Conservation (phyloP, 2,888 invertebrate species). For the Epistrophella euchroma region DNA sequence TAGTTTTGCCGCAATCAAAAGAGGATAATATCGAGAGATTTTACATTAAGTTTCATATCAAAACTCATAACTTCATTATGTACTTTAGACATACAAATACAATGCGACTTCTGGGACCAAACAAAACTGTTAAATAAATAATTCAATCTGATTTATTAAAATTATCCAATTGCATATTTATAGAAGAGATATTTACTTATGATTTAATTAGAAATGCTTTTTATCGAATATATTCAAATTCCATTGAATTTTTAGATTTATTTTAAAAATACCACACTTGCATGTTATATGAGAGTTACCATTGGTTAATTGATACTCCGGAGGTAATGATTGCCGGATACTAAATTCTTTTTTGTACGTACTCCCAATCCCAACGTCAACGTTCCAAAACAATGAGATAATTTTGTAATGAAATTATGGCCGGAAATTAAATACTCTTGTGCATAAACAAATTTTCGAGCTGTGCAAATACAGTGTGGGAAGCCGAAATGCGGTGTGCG, state of each 20-base stretch:
- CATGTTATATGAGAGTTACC: conserved; percentile 23
- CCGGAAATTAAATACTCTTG: conserved; percentile 61
- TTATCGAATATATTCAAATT: conserved; percentile 28
- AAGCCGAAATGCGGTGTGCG: conserved; percentile 37
- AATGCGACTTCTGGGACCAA: not conserved
- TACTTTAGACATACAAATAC: too few relatives aligned
- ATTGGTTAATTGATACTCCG: conserved; percentile 42
- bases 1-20: too few relatives aligned
- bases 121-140: conserved; percentile 3
- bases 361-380: not conserved
- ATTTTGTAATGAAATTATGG: conserved; percentile 54
- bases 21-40: too few relatives aligned
- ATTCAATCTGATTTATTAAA: conserved; percentile 24
- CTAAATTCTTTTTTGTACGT: conserved; percentile 5
- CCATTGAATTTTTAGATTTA: conserved; percentile 17
- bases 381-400: conserved; percentile 58
- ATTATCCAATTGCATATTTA: not conserved
- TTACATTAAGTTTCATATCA: too few relatives aligned
- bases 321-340: conserved; percentile 36
- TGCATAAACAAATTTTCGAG: conserved; percentile 45
- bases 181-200: not conserved
- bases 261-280: conserved; percentile 16
- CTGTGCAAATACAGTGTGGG: conserved; percentile 21
- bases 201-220: conserved; percentile 13
- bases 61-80: too few relatives aligned